phyloP scores from a whole-genome alignment of 2,113 vertebrate species.

The Scortum barcoo region DNA sequence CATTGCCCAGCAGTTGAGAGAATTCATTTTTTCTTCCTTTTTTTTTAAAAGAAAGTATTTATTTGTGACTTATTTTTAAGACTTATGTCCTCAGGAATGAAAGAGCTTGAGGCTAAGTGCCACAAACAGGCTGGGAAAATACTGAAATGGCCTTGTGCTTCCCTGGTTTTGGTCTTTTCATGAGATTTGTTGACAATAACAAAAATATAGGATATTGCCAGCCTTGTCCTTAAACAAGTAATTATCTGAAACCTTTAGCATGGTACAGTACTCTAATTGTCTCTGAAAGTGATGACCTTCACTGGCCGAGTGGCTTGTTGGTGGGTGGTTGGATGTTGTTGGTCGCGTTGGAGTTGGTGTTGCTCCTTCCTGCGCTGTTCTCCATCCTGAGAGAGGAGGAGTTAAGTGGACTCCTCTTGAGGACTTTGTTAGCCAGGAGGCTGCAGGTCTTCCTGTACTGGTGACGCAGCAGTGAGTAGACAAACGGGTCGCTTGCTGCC shows the following conservation, averaged over 20 bases:
- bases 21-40: not conserved
- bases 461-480: conserved; percentile 94
- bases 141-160: not conserved
- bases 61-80: conserved; percentile 22
- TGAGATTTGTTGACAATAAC: conserved; percentile 5
- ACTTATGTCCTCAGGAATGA: not conserved
- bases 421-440: conserved; percentile 89
- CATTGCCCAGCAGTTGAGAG: not conserved
- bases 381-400: conserved; percentile 83
- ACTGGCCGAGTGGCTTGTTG: conserved; percentile 48
- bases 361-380: conserved; percentile 43
- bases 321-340: conserved; percentile 43
- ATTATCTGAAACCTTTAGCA: not conserved
- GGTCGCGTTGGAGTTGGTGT: conserved; percentile 20
- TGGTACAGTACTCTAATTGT: not conserved
- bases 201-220: conserved; percentile 17
- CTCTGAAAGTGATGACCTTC: conserved; percentile 22
- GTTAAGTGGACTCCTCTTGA: conserved; percentile 89
- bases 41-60: not conserved
- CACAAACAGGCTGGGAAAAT: conserved; percentile 5
- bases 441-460: conserved; percentile 94
- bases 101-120: not conserved
- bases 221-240: conserved; percentile 3
- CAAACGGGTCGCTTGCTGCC: conserved; percentile 95
- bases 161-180: conserved; percentile 5